Evolutionary conservation across 92 coral and sea anemone genomes (phyloP).

Genomic region (Epizoanthus illoricatus): DNA sequence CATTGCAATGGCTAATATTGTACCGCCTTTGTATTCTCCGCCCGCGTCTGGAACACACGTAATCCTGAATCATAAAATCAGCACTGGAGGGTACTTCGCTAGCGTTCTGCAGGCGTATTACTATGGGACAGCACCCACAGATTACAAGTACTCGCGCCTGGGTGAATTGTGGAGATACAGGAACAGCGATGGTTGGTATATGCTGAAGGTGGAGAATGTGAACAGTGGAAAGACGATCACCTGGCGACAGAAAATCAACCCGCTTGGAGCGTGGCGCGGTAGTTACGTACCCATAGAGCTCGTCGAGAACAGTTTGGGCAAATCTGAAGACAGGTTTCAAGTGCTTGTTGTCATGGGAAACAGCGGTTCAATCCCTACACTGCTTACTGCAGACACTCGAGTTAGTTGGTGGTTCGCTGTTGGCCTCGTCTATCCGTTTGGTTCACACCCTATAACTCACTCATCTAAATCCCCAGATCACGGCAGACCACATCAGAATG

Average conservation of each 20-base stretch:
- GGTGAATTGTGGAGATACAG: conserved; percentile 10
- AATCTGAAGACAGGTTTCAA: conserved; percentile 12
- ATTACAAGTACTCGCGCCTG: not conserved
- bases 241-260: conserved; percentile 31
- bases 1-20: not conserved
- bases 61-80: not conserved
- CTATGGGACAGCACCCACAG: not conserved
- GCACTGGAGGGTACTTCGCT: not conserved
- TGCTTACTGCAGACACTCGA: not conserved
- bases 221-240: conserved; percentile 1
- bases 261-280: conserved; percentile 23
- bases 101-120: not conserved
- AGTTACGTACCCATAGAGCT: conserved; percentile 27
- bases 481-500: conserved; percentile 9
- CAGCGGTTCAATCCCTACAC: not conserved
- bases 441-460: too few species aligned
- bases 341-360: conserved; percentile 10
- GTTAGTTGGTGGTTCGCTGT: not conserved
- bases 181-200: not conserved
- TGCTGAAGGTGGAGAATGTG: conserved; percentile 12
- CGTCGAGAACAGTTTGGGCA: conserved; percentile 13
- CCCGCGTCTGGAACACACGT: not conserved
- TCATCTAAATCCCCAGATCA: not conserved
- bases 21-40: not conserved
- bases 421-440: not conserved